phyloP scores from a whole-genome alignment of 2,888 invertebrate species.

The Andrena marginata region DNA sequence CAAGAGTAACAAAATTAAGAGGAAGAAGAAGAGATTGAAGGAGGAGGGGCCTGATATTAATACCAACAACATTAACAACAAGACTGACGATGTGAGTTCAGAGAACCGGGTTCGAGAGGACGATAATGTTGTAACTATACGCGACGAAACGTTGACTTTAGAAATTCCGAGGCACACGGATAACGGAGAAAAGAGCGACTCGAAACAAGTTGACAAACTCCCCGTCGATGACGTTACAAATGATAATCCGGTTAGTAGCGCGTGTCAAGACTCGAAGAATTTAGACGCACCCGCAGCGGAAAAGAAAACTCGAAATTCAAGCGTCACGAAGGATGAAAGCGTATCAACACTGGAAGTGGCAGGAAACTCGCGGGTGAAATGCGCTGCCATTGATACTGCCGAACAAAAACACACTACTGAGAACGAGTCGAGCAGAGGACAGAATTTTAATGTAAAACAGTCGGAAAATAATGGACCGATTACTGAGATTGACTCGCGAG shows the following conservation, averaged over 20 bases:
- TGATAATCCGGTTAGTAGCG: neutral
- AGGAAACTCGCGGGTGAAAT: neutral
- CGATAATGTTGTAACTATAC: too few species aligned
- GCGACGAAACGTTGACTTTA: neutral
- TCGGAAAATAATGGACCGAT: neutral
- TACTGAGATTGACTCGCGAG: neutral
- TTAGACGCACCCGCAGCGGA: neutral
- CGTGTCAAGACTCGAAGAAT: neutral
- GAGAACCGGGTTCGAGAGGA: neutral
- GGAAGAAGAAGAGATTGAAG: neutral
- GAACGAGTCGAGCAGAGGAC: neutral
- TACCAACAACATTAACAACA: neutral
- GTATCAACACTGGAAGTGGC: neutral
- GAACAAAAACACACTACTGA: neutral
- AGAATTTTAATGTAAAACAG: neutral
- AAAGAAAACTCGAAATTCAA: neutral
- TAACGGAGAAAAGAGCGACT: neutral
- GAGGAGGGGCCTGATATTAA: slow-evolving; percentile 3
- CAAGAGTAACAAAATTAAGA: neutral
- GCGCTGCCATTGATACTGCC: neutral
- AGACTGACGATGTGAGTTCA: neutral
- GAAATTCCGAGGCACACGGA: neutral
- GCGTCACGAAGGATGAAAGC: neutral
- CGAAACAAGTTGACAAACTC: neutral
- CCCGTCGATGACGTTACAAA: neutral